These are phyloP conservation scores for Sebastes oblongus DNA, from an alignment of 2,797 vertebrate species.

Conservation along the genomic window DNA sequence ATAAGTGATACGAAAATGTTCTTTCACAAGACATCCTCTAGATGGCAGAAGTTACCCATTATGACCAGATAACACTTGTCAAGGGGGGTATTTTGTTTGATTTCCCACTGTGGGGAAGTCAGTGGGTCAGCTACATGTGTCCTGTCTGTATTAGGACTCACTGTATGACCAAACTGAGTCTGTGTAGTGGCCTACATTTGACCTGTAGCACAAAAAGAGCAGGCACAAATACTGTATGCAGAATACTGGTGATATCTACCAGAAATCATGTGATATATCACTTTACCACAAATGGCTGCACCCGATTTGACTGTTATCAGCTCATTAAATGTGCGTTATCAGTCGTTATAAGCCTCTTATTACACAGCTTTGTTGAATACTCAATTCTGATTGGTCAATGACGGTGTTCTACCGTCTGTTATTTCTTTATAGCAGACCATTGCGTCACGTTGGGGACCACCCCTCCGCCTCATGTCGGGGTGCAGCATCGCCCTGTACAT, in stretches of 20 bases:
- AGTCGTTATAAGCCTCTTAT: too few relatives aligned
- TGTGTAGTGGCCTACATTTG: not conserved
- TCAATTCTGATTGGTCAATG: too few relatives aligned
- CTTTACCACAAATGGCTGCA: too few relatives aligned
- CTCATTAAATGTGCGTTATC: too few relatives aligned
- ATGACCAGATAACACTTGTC: not conserved
- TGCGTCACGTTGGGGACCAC: too few relatives aligned
- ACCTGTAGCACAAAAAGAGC: not conserved
- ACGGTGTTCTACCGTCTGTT: too few relatives aligned
- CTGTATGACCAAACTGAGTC: not conserved
- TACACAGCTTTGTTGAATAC: too few relatives aligned
- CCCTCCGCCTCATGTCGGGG: too few relatives aligned
- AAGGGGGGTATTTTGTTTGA: not conserved
- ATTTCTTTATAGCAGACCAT: too few relatives aligned
- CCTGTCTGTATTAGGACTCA: not conserved
- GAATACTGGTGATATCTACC: not conserved
- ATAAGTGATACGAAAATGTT: not conserved
- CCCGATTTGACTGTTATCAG: not conserved
- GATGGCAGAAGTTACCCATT: constrained; percentile 59
- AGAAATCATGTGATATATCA: not conserved
- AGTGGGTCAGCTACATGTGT: not conserved
- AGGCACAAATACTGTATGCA: not conserved
- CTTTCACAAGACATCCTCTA: constrained; percentile 36
- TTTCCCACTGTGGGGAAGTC: not conserved
- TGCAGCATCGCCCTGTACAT: too few relatives aligned